Percentiles rank a stretch among this genome's conserved stretches.
Evolutionary conservation across 2,888 invertebrate genomes (phyloP).

Genomic region (Ceriagrion tenellum): DNA sequence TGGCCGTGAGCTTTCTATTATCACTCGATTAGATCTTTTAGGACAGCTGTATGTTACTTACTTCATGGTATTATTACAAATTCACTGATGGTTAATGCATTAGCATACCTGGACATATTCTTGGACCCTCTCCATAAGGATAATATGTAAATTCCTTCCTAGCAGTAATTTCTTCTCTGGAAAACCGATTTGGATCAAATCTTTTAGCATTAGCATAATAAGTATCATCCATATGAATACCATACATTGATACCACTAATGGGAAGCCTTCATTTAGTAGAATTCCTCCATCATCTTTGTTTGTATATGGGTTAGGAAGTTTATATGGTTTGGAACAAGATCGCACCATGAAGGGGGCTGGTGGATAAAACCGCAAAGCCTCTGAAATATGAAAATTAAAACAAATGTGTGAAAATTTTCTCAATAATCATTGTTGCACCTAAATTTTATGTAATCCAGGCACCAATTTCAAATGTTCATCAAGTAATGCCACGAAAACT

Average conservation of each 20-base stretch:
- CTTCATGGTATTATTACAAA: too few relatives aligned
- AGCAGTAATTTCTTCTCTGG: constrained; percentile 77
- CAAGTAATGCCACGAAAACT: too few relatives aligned
- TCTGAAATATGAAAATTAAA: constrained; percentile 39
- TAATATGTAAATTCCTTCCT: constrained; percentile 28
- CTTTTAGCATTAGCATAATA: constrained; percentile 81
- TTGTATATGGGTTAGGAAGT: background rate
- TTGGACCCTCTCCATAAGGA: constrained; percentile 42
- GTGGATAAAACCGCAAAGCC: constrained; percentile 68
- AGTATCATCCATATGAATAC: constrained; percentile 71
- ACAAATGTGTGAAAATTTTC: too few relatives aligned
- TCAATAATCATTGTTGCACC: too few relatives aligned
- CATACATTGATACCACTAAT: constrained; percentile 44
- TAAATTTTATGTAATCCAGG: too few relatives aligned
- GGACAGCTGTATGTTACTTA: too few relatives aligned
- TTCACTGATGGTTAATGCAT: background rate
- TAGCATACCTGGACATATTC: constrained; percentile 45
- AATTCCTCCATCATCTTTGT: background rate
- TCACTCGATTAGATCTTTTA: too few relatives aligned
- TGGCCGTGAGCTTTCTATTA: too few relatives aligned
- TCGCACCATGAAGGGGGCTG: constrained; percentile 56
- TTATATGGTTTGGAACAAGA: constrained; percentile 49
- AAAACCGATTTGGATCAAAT: constrained; percentile 82
- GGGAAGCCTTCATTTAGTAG: constrained; percentile 12
- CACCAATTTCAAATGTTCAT: too few relatives aligned